These are phyloP conservation scores for Malacosoma neustria DNA, from an alignment of 2,888 invertebrate genomes.

Conservation along the genomic window DNA sequence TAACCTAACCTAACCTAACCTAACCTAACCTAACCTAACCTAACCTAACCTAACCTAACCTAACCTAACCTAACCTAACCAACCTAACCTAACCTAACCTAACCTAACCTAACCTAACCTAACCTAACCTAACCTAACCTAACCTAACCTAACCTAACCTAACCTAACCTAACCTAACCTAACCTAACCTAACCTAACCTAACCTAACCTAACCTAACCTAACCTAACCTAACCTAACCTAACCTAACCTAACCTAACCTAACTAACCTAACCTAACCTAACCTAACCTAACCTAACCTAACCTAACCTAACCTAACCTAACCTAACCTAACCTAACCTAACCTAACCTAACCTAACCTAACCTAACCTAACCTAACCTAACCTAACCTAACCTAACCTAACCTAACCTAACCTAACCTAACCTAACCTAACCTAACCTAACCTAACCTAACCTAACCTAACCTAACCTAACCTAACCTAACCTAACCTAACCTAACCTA, in stretches of 20 bases:
- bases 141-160: slow-evolving; percentile 3
- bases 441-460: slow-evolving; percentile 1
- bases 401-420: slow-evolving; percentile 1
- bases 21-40: slow-evolving; percentile 2
- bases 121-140: slow-evolving; percentile 4
- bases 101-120: slow-evolving; percentile 4
- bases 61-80: no score
- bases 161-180: slow-evolving; percentile 3
- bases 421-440: slow-evolving; percentile 1
- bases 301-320: slow-evolving; percentile 3
- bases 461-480: slow-evolving; percentile 1
- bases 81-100: no score
- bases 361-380: slow-evolving; percentile 1
- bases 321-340: slow-evolving; percentile 3
- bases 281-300: slow-evolving; percentile 3
- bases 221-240: slow-evolving; percentile 2
- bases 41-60: slow-evolving; percentile 4
- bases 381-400: slow-evolving; percentile 1
- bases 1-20: slow-evolving; percentile 3
- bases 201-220: slow-evolving; percentile 4
- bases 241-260: slow-evolving; percentile 2
- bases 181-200: slow-evolving; percentile 4
- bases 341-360: slow-evolving; percentile 1
- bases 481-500: slow-evolving; percentile 1
- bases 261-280: slow-evolving; percentile 3